These are phyloP conservation scores for Cololabis saira DNA, from an alignment of 2,113 vertebrate species.

Conservation along the genomic window DNA sequence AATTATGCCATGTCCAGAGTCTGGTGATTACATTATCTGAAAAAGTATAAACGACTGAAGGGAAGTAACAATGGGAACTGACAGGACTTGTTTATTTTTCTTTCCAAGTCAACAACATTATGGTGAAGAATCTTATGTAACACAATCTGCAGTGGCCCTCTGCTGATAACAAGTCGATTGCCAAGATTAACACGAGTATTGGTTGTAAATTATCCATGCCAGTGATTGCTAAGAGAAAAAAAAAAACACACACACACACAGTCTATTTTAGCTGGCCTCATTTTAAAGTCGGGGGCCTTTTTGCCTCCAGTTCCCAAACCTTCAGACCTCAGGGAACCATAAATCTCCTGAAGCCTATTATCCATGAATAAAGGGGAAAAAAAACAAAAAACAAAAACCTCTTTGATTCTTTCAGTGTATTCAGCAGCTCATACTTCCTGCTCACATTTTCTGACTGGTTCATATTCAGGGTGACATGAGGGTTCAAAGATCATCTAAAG, in stretches of 20 bases:
- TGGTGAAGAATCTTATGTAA: constrained; percentile 40
- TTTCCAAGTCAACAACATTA: constrained; percentile 48
- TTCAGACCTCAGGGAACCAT: constrained; percentile 47
- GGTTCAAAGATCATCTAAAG: constrained; percentile 33
- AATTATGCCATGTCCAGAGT: constrained; percentile 71
- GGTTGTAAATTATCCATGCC: constrained; percentile 24
- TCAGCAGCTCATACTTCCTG: constrained; percentile 49
- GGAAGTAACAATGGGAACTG: constrained; percentile 55
- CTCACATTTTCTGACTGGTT: constrained; percentile 37
- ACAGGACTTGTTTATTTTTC: constrained; percentile 57
- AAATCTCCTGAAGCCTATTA: constrained; percentile 54
- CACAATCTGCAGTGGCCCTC: constrained; percentile 35
- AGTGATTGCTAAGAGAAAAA: constrained; percentile 7
- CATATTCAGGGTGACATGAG: constrained; percentile 16
- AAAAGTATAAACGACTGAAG: constrained; percentile 71
- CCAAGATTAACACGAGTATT: constrained; percentile 37
- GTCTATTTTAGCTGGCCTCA: constrained; percentile 34
- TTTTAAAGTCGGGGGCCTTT: constrained; percentile 18
- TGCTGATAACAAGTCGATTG: constrained; percentile 54
- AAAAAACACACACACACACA: not conserved
- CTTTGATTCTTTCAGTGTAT: constrained; percentile 52
- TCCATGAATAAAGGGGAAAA: constrained; percentile 31
- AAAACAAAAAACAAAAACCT: constrained; percentile 39
- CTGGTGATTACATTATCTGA: constrained; percentile 65
- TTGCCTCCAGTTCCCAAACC: constrained; percentile 45